Evolutionary conservation across 2,113 vertebrate genomes (phyloP).

Genomic region (Isichthys henryi): DNA sequence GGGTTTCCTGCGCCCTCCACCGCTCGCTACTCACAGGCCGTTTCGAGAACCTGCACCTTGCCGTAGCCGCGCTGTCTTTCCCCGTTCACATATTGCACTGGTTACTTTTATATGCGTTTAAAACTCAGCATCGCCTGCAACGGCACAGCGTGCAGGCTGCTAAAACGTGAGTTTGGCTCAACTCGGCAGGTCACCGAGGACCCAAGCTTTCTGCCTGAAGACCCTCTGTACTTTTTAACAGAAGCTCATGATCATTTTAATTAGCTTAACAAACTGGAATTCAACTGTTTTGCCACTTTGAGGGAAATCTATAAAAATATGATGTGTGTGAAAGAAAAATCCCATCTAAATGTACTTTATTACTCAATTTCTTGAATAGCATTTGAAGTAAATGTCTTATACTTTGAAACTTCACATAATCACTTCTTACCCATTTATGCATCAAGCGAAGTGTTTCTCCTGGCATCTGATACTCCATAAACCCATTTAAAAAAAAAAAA

Average conservation of each 20-base stretch:
- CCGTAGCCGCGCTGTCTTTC: not conserved
- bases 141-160: not conserved
- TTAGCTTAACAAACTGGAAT: not conserved
- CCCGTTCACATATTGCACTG: not conserved
- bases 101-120: not conserved
- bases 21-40: not conserved
- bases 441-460: not conserved
- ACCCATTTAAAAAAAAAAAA: too few species aligned
- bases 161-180: not conserved
- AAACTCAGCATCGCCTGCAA: not conserved
- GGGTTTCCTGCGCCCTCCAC: not conserved
- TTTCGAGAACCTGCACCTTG: not conserved
- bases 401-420: not conserved
- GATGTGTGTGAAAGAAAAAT: not conserved
- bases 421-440: not conserved
- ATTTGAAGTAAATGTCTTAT: not conserved
- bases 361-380: not conserved
- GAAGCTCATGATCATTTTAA: not conserved
- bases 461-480: not conserved
- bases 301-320: not conserved
- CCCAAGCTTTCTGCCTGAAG: not conserved
- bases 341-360: not conserved
- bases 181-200: not conserved
- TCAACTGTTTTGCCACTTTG: not conserved
- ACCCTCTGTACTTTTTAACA: not conserved